Base-by-base conservation (phyloP, 2,888 invertebrate genomes). In the Ctena decussata region DNA sequence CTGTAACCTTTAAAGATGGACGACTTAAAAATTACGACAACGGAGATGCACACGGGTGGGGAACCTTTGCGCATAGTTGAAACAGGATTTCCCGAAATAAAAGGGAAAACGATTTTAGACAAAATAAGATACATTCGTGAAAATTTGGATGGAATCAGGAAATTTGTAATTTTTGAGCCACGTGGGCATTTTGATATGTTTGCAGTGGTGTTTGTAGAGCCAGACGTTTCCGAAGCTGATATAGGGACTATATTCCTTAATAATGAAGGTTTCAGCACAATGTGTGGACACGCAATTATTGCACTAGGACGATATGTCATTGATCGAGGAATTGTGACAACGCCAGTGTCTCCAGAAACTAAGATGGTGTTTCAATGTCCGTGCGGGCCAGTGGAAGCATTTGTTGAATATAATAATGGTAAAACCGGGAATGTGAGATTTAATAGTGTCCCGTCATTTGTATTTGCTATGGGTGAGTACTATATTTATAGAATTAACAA, bases 161-260 rank as follows among this genome's bases (percentile, higher is more conserved):
- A 92, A 79, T 89, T 95, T 37, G 70, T 96, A 15, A 95, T 96
- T 88, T 90, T 90, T 53, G 96, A 96, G 87, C 96, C 96, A 0
- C 92, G 96, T n/a, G 96, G 96, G 15, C 96, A 96, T 79, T 91
- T 85, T 74, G 96, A 96, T 84, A 96, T 96, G 96, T 96, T 95
- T 85, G 96, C 95, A 8, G 95, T 93, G 6, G 74, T 95, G 32
- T 77, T 96, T 44, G 94, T 95, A n/a, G 78, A 90, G 24, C 93
- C 95, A 5, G 94, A 95, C 70, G 41, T 82, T 6, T 90, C 91
- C 0, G 93, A 90, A 15, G 95, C 95, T 3, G 93, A 95, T 79
- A 49, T 95, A 11, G 96, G 89, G 0, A 95, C 93, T 30, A 88
- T 96, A 41, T 96, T 96, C 80, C 89, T 95, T 49, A 94, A 96